Evolutionary conservation across 2,113 vertebrate genomes (phyloP).

Genomic region (Speoplatyrhinus poulsoni): DNA sequence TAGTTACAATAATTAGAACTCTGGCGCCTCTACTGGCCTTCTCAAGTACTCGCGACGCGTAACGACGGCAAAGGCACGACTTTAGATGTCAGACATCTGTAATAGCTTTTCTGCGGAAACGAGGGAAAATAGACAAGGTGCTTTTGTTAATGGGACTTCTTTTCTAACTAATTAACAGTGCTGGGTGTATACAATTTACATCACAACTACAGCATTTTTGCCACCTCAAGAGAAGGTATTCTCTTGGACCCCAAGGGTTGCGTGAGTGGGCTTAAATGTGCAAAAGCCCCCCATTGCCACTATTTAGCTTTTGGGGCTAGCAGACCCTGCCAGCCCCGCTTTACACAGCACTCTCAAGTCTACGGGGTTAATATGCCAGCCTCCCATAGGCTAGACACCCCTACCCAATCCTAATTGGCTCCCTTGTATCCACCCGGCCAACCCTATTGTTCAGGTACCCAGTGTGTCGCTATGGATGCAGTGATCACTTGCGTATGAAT

Average conservation of each 20-base stretch:
- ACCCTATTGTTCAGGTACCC: constrained; percentile 71
- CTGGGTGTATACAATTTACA: background rate
- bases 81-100: too few species aligned
- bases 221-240: constrained; percentile 12
- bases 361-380: constrained; percentile 76
- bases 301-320: constrained; percentile 41
- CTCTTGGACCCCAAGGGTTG: constrained; percentile 39
- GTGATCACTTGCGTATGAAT: constrained; percentile 60
- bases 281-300: constrained; percentile 39
- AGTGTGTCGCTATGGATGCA: constrained; percentile 69
- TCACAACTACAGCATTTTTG: constrained; percentile 19
- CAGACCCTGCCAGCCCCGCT: constrained; percentile 50
- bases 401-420: constrained; percentile 72
- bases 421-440: constrained; percentile 63
- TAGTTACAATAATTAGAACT: too few species aligned
- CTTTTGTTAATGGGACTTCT: constrained; percentile 38
- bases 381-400: constrained; percentile 70
- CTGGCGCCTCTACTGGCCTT: too few species aligned
- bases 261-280: constrained; percentile 52
- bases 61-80: too few species aligned
- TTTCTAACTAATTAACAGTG: too few species aligned
- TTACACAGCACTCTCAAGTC: constrained; percentile 58
- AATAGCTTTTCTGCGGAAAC: constrained; percentile 13
- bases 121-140: constrained; percentile 37
- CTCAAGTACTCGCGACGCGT: too few species aligned